Evolutionary conservation across 1,140 invertebrate species (phyloP), one percentile per base, ranked within the genome.

Genomic region (Drosophila novamexicana): DNA sequence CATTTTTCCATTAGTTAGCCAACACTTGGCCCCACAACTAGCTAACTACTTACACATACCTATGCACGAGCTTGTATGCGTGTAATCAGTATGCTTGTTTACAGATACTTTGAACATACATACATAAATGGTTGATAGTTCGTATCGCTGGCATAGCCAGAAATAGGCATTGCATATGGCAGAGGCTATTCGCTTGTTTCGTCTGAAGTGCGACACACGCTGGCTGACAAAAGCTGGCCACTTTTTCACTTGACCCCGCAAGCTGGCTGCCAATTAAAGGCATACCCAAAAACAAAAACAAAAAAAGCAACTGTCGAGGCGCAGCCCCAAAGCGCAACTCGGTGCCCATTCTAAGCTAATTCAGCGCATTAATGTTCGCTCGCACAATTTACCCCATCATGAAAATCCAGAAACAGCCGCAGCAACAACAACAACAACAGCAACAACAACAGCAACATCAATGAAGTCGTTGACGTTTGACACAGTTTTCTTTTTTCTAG

Each of bases 381-480:
- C 84, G 83, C 79, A 77, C 83, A 86, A 86, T 88, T 82, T 83
- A 74, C 69, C 65, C 73, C 76, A 77, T 50, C 75, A 74, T 72
- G 71, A 65, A 72, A 76, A 76, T 75, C 49, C 73, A 57, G 40
- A 32, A 69, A 64, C 40, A 62, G 56, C 47, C 63, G 45, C 57
- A 66, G 49, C 64, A 70, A 16, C 36, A 54, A 56, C 16, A 45
- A 8, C 36, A 54, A 49, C 32, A 34, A 37, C 14, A 40, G 42
- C 32, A 45, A 12, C 7, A 40, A 6, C 40, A 54, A 42, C 32
- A 34, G n/a, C 14, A 40, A 50, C 63, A 56, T 57, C 63, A 58
- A 65, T 49, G 49, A 56, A 88, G 82, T 86, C 82, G 72, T 86
- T 86, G 83, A 88, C 82, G 69, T 86, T 86, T 88, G 82, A 86